These are phyloP conservation scores for Bruchidius siliquastri DNA, from an alignment of 2,888 invertebrate genomes.

Conservation along the genomic window DNA sequence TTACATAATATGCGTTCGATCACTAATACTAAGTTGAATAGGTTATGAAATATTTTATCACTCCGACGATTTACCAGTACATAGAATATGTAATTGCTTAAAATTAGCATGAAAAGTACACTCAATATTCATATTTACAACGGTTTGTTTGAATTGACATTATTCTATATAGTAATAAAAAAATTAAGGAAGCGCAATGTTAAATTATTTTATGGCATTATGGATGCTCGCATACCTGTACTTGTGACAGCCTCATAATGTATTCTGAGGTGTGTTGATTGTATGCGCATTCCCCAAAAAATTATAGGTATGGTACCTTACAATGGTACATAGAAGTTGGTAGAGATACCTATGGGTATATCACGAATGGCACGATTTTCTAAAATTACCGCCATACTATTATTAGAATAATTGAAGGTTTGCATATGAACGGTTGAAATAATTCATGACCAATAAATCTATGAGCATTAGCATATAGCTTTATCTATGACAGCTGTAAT, in stretches of 20 bases:
- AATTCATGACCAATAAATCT: background rate
- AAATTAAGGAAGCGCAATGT: background rate
- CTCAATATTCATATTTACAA: background rate
- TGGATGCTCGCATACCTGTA: background rate
- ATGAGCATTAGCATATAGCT: background rate
- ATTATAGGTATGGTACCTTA: background rate
- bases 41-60: too few species aligned
- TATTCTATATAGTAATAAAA: background rate
- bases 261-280: background rate
- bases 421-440: background rate
- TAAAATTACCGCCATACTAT: background rate
- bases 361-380: background rate
- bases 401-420: background rate
- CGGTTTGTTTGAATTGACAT: background rate
- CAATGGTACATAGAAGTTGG: background rate
- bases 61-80: too few species aligned
- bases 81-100: too few species aligned
- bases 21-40: too few species aligned
- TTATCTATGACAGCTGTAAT: background rate
- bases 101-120: too few species aligned
- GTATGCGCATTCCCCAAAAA: background rate
- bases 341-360: background rate
- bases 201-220: background rate
- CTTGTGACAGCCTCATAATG: background rate
- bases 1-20: too few species aligned